phyloP scores from a whole-genome alignment of 2,888 invertebrate genomes.

The Erynnis tages region DNA sequence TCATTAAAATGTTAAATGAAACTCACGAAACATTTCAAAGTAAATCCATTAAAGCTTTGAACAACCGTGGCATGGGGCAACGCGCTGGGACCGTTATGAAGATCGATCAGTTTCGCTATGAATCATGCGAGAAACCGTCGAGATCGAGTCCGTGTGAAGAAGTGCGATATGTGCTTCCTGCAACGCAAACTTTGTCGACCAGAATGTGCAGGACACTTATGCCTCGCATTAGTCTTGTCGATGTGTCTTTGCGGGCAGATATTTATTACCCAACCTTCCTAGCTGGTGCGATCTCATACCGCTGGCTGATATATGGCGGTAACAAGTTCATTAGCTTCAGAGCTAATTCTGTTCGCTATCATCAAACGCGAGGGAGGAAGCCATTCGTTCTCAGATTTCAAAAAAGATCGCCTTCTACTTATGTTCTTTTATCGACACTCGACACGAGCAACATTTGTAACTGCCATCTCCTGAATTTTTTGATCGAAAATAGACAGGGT shows the following conservation, averaged over 20 bases:
- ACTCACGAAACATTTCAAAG: too few species aligned
- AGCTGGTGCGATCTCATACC: slow-evolving; percentile 55
- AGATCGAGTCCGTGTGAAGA: slow-evolving; percentile 3
- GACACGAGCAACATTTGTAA: slow-evolving; percentile 10
- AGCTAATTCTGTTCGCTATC: slow-evolving; percentile 55
- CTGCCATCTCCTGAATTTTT: slow-evolving; percentile 19
- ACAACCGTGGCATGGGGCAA: neutral
- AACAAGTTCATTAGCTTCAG: slow-evolving; percentile 62
- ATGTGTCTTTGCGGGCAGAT: slow-evolving; percentile 47
- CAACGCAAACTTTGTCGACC: neutral
- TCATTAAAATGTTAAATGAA: too few species aligned
- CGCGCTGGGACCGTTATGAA: neutral
- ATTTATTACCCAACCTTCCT: slow-evolving; percentile 60
- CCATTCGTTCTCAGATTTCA: slow-evolving; percentile 44
- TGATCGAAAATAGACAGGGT: slow-evolving; percentile 23
- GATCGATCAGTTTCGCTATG: neutral
- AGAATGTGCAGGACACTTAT: slow-evolving; percentile 36
- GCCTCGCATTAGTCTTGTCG: slow-evolving; percentile 62
- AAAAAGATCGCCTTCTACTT: slow-evolving; percentile 28
- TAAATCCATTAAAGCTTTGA: neutral
- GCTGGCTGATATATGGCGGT: slow-evolving; percentile 51
- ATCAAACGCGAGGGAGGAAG: slow-evolving; percentile 54
- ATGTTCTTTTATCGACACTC: slow-evolving; percentile 4
- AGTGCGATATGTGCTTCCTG: slow-evolving; percentile 17
- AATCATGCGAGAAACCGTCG: neutral